phyloP scores from a whole-genome alignment of 2,888 invertebrate species.

The Drosophila fungiperda region DNA sequence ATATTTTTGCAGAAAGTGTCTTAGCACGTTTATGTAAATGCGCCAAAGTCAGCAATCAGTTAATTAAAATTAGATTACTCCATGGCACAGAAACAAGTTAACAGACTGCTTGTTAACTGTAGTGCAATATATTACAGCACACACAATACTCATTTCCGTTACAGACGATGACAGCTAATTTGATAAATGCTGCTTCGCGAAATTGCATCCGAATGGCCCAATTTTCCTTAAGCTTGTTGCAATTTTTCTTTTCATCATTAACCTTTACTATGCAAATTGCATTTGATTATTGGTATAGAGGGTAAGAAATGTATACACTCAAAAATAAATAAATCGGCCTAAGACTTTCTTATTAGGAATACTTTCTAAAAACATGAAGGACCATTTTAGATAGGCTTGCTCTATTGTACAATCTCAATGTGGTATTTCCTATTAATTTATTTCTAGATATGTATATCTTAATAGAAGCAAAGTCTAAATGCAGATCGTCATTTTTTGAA shows the following conservation, averaged over 20 bases:
- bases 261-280: background rate
- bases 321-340: background rate
- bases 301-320: background rate
- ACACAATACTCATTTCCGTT: constrained; percentile 26
- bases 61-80: constrained; percentile 22
- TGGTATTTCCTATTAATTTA: background rate
- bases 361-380: background rate
- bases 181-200: constrained; percentile 42
- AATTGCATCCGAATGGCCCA: constrained; percentile 44
- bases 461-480: background rate
- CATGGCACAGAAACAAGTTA: constrained; percentile 5
- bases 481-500: background rate
- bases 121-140: constrained; percentile 8
- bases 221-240: constrained; percentile 28
- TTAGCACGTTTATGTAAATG: background rate
- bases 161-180: constrained; percentile 47
- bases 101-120: background rate
- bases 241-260: constrained; percentile 34
- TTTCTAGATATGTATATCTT: background rate
- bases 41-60: background rate
- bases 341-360: background rate
- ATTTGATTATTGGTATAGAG: background rate
- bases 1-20: background rate
- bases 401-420: background rate
- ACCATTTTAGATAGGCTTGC: background rate